Evolutionary conservation across 2,888 invertebrate species (phyloP).

Genomic region (Cataglyphis cursor): DNA sequence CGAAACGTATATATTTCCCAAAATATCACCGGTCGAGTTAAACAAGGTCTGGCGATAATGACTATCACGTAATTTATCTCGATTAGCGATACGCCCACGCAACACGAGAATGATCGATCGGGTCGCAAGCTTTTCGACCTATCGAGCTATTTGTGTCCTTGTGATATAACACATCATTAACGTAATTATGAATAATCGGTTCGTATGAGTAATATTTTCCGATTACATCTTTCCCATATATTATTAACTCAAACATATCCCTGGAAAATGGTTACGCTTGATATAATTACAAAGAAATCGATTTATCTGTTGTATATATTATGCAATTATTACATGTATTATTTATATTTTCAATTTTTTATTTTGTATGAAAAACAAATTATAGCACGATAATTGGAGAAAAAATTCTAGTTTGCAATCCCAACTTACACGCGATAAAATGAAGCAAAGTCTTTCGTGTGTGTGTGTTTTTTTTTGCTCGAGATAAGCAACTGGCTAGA

Average conservation of each 20-base stretch:
- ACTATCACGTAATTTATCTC: slow-evolving; percentile 70
- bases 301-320: slow-evolving; percentile 20
- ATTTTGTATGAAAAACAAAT: background rate
- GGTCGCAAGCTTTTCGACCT: slow-evolving; percentile 68
- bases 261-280: slow-evolving; percentile 33
- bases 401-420: slow-evolving; percentile 1
- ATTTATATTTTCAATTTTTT: slow-evolving; percentile 23
- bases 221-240: slow-evolving; percentile 37
- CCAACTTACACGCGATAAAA: slow-evolving; percentile 2
- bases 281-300: slow-evolving; percentile 42
- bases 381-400: background rate
- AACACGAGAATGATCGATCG: slow-evolving; percentile 72
- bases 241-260: slow-evolving; percentile 15
- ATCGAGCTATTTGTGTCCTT: slow-evolving; percentile 42
- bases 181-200: slow-evolving; percentile 74
- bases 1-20: slow-evolving; percentile 29
- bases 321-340: background rate
- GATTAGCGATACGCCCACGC: slow-evolving; percentile 68
- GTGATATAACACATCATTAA: slow-evolving; percentile 61
- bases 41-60: slow-evolving; percentile 49
- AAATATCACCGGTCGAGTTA: slow-evolving; percentile 31
- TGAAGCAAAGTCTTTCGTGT: background rate
- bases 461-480: background rate
- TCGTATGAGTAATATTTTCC: slow-evolving; percentile 56
- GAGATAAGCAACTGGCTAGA: slow-evolving; percentile 38